These are phyloP conservation scores for Stegodyphus mimosarum DNA, from an alignment of 1,140 invertebrate species.

Conservation along the genomic window DNA sequence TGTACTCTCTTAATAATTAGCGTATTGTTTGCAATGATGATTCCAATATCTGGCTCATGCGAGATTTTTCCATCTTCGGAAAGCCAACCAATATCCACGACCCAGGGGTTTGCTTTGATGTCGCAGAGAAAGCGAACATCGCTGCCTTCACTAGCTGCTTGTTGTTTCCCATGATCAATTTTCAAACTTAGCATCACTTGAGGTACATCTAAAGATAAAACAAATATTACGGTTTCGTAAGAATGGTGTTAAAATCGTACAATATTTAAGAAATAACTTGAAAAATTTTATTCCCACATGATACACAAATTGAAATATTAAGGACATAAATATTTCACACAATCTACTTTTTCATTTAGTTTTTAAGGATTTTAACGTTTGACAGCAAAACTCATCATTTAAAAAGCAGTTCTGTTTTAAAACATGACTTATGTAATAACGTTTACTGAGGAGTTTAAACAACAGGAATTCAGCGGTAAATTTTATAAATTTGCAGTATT, in stretches of 20 bases:
- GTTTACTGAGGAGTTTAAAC: too few relatives aligned
- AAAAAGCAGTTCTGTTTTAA: too few relatives aligned
- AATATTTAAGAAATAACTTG: background rate
- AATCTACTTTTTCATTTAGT: too few relatives aligned
- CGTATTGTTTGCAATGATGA: constrained; percentile 82
- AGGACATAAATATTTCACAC: too few relatives aligned
- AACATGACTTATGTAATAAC: too few relatives aligned
- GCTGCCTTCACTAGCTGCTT: constrained; percentile 72
- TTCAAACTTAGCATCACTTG: constrained; percentile 53
- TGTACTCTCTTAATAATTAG: constrained; percentile 66
- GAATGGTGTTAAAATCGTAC: background rate
- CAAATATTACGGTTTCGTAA: background rate
- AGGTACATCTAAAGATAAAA: constrained; percentile 48
- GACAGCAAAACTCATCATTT: too few relatives aligned
- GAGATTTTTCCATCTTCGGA: constrained; percentile 51
- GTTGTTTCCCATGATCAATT: constrained; percentile 56
- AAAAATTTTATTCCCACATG: too few relatives aligned
- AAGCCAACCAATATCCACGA: constrained; percentile 44
- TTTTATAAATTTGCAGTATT: too few relatives aligned
- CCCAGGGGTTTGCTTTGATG: constrained; percentile 60
- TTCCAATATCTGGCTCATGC: constrained; percentile 77
- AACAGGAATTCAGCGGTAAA: too few relatives aligned
- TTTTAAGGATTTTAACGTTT: too few relatives aligned
- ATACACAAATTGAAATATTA: too few relatives aligned
- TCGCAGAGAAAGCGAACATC: constrained; percentile 89